Percentiles rank a stretch among this genome's conserved stretches.
Conservation (phyloP, 2,888 invertebrate genomes). For the Himalopsyche japonica region DNA sequence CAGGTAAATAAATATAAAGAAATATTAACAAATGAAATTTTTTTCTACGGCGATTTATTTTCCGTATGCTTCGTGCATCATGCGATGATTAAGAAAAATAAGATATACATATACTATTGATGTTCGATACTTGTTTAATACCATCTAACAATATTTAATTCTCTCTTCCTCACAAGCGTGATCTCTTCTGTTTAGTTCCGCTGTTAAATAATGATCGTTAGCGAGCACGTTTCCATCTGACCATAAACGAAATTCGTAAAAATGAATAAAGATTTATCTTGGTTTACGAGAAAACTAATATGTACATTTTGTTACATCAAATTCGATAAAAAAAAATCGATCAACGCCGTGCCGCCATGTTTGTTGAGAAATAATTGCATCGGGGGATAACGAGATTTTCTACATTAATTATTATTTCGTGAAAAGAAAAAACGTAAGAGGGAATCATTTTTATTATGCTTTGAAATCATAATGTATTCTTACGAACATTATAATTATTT, state of each 20-base stretch:
- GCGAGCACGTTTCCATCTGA: neutral
- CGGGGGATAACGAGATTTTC: neutral
- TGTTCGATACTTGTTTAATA: neutral
- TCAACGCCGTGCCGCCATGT: neutral
- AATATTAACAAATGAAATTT: too few relatives aligned
- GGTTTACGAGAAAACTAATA: neutral
- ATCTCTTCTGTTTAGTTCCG: conserved; percentile 2
- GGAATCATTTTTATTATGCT: too few relatives aligned
- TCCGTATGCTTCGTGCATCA: neutral
- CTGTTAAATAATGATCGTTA: conserved; percentile 11
- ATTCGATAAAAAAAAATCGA: neutral
- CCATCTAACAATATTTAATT: neutral
- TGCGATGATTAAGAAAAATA: neutral
- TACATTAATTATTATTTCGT: too few relatives aligned
- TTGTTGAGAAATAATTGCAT: neutral
- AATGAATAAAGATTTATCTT: neutral
- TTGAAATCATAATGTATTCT: too few relatives aligned
- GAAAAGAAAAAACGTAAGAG: too few relatives aligned
- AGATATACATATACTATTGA: neutral
- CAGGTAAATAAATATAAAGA: too few relatives aligned
- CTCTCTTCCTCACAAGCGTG: neutral
- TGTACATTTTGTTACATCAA: neutral
- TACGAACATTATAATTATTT: too few relatives aligned
- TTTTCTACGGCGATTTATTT: neutral
- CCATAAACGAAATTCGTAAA: neutral